Evolutionary conservation across 2,888 invertebrate genomes (phyloP).

Genomic region (Phymatocera aterrima): DNA sequence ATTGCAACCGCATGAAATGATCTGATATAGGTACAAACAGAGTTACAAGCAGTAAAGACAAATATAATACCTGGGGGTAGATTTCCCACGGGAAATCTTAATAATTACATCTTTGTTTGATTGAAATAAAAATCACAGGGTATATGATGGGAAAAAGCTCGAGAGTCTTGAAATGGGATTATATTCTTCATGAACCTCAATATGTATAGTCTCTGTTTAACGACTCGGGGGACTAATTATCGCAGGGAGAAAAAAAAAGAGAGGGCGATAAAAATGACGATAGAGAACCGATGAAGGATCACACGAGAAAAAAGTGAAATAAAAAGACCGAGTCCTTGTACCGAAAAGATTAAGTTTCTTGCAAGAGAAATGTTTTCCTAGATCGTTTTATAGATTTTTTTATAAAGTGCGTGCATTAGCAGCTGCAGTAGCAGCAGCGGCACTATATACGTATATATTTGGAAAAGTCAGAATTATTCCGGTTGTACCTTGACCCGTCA

Average conservation of each 20-base stretch:
- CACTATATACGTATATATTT: too few relatives aligned
- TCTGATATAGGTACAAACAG: too few relatives aligned
- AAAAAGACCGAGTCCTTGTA: conserved; percentile 3
- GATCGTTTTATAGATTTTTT: not conserved
- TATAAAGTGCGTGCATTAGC: conserved; percentile 40
- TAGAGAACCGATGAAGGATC: not conserved
- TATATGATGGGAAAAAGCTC: not conserved
- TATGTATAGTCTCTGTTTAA: not conserved
- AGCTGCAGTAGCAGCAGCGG: conserved; percentile 14
- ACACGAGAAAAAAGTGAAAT: not conserved
- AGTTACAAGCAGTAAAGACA: not conserved
- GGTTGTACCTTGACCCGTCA: conserved; percentile 68
- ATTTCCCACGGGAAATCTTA: conserved; percentile 17
- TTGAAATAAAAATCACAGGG: not conserved
- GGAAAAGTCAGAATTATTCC: conserved; percentile 53
- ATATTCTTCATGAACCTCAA: not conserved
- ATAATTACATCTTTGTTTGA: conserved; percentile 5
- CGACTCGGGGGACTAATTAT: conserved; percentile 9
- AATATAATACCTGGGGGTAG: not conserved
- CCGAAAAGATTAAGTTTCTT: not conserved
- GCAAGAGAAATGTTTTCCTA: not conserved
- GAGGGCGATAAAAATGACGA: not conserved
- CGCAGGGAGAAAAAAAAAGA: not conserved
- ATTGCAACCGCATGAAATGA: too few relatives aligned
- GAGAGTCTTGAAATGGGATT: not conserved